Conservation (phyloP, 2,797 vertebrate genomes). For the Meda fulgida region DNA sequence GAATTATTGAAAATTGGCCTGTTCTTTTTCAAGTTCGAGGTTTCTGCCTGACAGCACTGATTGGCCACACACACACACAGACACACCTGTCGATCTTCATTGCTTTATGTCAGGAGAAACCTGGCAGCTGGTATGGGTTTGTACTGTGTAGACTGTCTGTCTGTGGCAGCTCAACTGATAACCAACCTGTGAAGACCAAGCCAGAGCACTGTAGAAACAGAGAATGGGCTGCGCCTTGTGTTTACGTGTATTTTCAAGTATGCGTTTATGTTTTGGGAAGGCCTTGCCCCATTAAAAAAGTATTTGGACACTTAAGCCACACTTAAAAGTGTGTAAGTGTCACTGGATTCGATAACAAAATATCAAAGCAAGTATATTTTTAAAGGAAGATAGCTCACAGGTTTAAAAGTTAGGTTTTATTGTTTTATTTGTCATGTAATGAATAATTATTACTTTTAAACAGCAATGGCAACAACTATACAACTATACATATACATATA, state of each 20-base stretch:
- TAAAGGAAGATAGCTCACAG: too few relatives aligned
- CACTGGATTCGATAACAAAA: not conserved
- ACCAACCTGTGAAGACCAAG: not conserved
- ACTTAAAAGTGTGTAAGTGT: not conserved
- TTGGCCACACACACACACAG: constrained; percentile 51
- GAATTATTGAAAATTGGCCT: constrained; percentile 77
- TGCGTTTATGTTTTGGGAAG: not conserved
- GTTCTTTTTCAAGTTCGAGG: constrained; percentile 76
- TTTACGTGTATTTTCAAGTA: not conserved
- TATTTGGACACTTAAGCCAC: not conserved
- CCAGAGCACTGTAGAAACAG: not conserved
- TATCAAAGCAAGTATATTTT: not conserved
- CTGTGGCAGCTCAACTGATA: constrained; percentile 33
- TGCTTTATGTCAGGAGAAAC: constrained; percentile 15
- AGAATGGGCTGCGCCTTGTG: not conserved
- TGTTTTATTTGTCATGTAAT: not conserved
- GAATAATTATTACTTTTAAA: not conserved
- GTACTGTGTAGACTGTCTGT: constrained; percentile 14
- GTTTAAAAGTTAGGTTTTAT: not conserved
- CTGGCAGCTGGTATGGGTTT: constrained; percentile 44
- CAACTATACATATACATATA: too few relatives aligned
- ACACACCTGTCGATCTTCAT: constrained; percentile 52
- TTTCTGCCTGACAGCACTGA: constrained; percentile 70
- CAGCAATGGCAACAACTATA: not conserved
- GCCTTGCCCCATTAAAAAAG: not conserved